Base-by-base conservation (phyloP, 2,888 invertebrate genomes). In the Morpho deidamia region DNA sequence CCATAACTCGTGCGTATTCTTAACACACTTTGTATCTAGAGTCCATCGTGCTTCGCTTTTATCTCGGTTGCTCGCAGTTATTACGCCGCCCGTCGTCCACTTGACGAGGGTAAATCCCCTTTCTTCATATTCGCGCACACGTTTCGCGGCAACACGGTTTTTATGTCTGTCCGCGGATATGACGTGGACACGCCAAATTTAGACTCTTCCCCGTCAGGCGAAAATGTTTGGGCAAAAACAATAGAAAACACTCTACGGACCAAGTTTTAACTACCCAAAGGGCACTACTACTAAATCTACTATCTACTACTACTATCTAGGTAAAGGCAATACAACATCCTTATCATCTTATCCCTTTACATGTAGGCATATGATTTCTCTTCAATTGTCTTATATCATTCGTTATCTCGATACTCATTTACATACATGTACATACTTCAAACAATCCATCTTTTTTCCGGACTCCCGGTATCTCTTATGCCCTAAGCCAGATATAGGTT, bases 101-200 rank as follows among this genome's bases (percentile, higher is more conserved):
- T 72, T 86, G 86, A 86, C 83, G 76, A 81, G 86, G 86, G 86
- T 86, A 83, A 86, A 86, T 83, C 86, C 83, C 77, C 79, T 83
- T 81, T 81, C 81, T 80, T 82, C 81, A 82, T 83, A 81, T 78
- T 75, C 72, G 70, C 60, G 64, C 58, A 59, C 61, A 68, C 68
- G 70, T 67, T 62, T 62, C 58, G 53, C 57, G 60, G 62, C 59
- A 10, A 11, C 33, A 61, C 67, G 62, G 66, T 71, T 74, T 74
- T 74, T 74, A 69, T 67, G 67, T 68, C 64, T 63, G 67, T 69
- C 67, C 65, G 64, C 66, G 69, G 69, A 70, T 70, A 69, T 68
- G 65, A 67, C 66, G 65, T 60, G n/a, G 59, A 63, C 62, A 62
- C 58, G 61, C 61, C 63, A 58, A 67, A 68, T 67, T 61, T 64